These are phyloP conservation scores for Ictalurus furcatus DNA, from an alignment of 2,113 vertebrate species.

Conservation along the genomic window DNA sequence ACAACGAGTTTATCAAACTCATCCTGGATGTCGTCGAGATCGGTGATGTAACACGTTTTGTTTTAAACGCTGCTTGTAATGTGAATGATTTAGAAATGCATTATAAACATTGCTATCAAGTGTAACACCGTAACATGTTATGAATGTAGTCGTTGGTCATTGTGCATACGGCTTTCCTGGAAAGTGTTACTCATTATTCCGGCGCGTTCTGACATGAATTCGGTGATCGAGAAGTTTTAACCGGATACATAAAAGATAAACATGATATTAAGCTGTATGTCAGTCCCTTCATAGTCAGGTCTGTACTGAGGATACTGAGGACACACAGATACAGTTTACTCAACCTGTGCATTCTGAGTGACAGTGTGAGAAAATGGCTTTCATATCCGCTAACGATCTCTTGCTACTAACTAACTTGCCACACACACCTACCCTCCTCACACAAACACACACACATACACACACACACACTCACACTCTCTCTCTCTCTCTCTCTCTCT, in stretches of 20 bases:
- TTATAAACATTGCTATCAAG: neutral
- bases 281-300: neutral
- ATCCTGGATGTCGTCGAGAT: neutral
- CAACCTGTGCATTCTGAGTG: constrained; percentile 5
- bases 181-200: neutral
- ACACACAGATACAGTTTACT: neutral
- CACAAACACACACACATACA: constrained; percentile 51
- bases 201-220: neutral
- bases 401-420: constrained; percentile 27
- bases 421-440: neutral
- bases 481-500: too few species aligned
- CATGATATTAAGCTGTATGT: neutral
- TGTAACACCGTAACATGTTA: neutral
- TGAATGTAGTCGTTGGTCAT: neutral
- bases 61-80: neutral
- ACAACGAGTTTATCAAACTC: neutral
- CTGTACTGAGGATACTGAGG: neutral
- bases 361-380: constrained; percentile 31
- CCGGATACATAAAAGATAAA: neutral
- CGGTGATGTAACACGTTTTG: too few species aligned
- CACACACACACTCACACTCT: neutral
- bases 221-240: neutral
- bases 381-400: constrained; percentile 27
- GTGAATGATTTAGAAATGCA: neutral
- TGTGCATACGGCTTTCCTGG: neutral